Conservation (phyloP, 37 sponge, comb jelly and placozoan genomes). For the Ianthella basta region DNA sequence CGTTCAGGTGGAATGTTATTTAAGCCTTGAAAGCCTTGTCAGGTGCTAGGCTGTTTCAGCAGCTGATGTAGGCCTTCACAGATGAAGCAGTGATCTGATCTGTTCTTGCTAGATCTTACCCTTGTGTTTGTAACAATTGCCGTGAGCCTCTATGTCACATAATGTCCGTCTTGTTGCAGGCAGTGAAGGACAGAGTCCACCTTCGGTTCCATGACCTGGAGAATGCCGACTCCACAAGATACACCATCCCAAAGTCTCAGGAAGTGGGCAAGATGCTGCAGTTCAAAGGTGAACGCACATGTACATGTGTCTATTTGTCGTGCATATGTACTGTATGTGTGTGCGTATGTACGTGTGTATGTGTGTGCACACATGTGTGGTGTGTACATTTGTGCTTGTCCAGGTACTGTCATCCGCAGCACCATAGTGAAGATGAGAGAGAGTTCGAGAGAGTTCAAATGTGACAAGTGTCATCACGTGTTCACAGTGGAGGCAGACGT, state of each 20-base stretch:
- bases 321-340: no score
- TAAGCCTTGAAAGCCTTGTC: no score
- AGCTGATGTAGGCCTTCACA: no score
- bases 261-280: slow-evolving; percentile 58
- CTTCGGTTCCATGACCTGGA: slow-evolving; percentile 49
- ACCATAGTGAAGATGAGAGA: slow-evolving; percentile 68
- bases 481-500: slow-evolving; percentile 68
- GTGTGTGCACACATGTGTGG: not conserved
- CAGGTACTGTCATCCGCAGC: slow-evolving; percentile 69
- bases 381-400: no score
- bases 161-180: not conserved
- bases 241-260: slow-evolving; percentile 55
- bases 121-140: not conserved
- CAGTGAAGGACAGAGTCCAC: slow-evolving; percentile 56
- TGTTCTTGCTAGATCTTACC: no score
- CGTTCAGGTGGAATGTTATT: no score
- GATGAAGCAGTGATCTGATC: no score
- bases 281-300: slow-evolving; percentile 42
- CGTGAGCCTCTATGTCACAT: no score
- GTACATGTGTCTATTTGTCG: no score
- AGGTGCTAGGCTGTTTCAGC: no score
- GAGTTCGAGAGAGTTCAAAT: slow-evolving; percentile 48
- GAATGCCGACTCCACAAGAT: slow-evolving; percentile 48
- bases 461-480: slow-evolving; percentile 50
- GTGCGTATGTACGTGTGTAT: not conserved